These are phyloP conservation scores for Salarias fasciatus DNA, from an alignment of 2,797 vertebrate species.

Conservation along the genomic window DNA sequence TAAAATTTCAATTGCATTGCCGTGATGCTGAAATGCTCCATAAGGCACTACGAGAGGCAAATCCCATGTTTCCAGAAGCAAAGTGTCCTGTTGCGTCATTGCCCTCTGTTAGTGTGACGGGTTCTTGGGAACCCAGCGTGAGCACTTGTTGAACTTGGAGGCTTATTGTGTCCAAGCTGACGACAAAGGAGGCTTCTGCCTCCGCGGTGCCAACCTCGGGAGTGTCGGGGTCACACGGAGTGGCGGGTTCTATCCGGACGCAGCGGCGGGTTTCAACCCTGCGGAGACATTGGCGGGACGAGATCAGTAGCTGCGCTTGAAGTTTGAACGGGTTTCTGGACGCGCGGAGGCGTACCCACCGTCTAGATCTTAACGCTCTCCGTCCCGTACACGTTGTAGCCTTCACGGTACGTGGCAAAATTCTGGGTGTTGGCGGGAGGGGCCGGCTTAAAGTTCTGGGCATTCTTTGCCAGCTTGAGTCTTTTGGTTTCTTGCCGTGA, in stretches of 20 bases:
- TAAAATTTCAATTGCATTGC: slow-evolving; percentile 91
- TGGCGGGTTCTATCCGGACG: slow-evolving; percentile 66
- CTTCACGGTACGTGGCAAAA: slow-evolving; percentile 98
- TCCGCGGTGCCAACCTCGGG: slow-evolving; percentile 73
- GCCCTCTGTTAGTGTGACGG: slow-evolving; percentile 84
- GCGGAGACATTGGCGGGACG: too few relatives aligned
- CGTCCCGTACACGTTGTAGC: slow-evolving; percentile 99
- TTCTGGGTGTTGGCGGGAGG: slow-evolving; percentile 93
- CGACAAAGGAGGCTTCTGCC: slow-evolving; percentile 83
- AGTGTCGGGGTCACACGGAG: slow-evolving; percentile 70
- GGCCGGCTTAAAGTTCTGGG: slow-evolving; percentile 97
- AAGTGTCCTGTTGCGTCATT: slow-evolving; percentile 91
- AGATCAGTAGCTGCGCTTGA: too few relatives aligned
- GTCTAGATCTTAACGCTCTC: slow-evolving; percentile 98
- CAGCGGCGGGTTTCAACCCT: slow-evolving; percentile 61
- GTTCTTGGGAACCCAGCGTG: slow-evolving; percentile 63
- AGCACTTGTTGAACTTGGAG: slow-evolving; percentile 78
- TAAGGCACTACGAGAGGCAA: slow-evolving; percentile 98
- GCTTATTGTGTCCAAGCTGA: slow-evolving; percentile 85
- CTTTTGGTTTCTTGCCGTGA: slow-evolving; percentile 97
- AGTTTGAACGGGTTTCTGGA: too few relatives aligned
- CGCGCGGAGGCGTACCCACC: slow-evolving; percentile 80
- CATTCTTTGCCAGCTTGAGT: slow-evolving; percentile 96
- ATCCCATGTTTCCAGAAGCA: slow-evolving; percentile 87
- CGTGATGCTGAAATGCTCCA: slow-evolving; percentile 91